These are phyloP conservation scores for Porites evermanni DNA, from an alignment of 92 coral and sea anemone species.

Conservation along the genomic window DNA sequence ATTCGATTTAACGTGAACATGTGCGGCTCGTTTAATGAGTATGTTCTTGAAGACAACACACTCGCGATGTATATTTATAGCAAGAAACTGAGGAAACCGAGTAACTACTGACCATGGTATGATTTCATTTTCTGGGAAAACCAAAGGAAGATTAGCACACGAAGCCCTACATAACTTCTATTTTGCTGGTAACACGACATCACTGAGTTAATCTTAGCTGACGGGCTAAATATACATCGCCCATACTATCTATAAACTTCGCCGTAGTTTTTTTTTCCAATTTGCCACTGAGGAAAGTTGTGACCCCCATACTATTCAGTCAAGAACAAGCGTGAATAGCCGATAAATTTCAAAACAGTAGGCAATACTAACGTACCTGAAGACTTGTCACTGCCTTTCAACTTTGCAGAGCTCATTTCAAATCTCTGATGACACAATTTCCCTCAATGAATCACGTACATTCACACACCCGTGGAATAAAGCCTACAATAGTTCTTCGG, in stretches of 20 bases:
- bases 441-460: background rate
- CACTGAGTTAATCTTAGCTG: slow-evolving; percentile 4
- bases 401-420: slow-evolving; percentile 32
- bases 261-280: background rate
- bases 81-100: background rate
- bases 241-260: background rate
- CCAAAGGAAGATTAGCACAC: background rate
- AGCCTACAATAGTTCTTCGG: background rate
- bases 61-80: background rate
- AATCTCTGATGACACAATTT: slow-evolving; percentile 3
- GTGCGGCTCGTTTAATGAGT: slow-evolving; percentile 8
- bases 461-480: slow-evolving; percentile 7
- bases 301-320: background rate
- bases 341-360: background rate
- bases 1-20: slow-evolving; percentile 17
- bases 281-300: background rate
- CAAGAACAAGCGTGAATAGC: background rate
- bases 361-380: slow-evolving; percentile 26
- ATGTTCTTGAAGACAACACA: slow-evolving; percentile 16
- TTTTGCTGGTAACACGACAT: background rate
- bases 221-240: background rate
- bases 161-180: background rate
- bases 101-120: background rate
- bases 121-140: slow-evolving; percentile 6
- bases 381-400: slow-evolving; percentile 11